A percentile compares a stretch with the other conserved stretches of the same genome.
Conservation (phyloP, 2,888 invertebrate species). For the Molanna angustata region DNA sequence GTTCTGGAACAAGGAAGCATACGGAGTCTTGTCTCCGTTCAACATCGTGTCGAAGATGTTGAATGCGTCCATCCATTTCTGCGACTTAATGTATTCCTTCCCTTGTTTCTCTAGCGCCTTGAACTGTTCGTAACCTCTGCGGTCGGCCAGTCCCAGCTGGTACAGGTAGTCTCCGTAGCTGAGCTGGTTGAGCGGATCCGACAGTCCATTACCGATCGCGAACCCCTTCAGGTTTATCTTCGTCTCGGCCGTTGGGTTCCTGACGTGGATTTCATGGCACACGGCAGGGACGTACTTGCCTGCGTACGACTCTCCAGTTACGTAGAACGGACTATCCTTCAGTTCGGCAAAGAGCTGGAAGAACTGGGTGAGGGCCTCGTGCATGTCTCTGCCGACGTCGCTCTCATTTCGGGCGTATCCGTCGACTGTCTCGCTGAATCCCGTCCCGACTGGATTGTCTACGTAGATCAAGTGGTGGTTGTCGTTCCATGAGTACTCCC, state of each 20-base stretch:
- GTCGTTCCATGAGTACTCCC: slow-evolving; percentile 77
- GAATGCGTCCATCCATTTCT: slow-evolving; percentile 19
- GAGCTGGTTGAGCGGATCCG: slow-evolving; percentile 75
- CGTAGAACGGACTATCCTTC: slow-evolving; percentile 73
- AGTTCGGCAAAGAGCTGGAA: slow-evolving; percentile 79
- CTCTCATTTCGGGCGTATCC: slow-evolving; percentile 80
- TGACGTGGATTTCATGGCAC: slow-evolving; percentile 70
- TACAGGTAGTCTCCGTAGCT: slow-evolving; percentile 77
- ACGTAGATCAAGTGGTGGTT: slow-evolving; percentile 82
- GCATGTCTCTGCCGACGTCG: slow-evolving; percentile 77
- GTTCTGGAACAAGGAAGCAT: slow-evolving; percentile 65
- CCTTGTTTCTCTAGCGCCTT: slow-evolving; percentile 16
- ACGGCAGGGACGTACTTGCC: slow-evolving; percentile 78
- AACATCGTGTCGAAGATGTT: slow-evolving; percentile 11
- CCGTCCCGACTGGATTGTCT: slow-evolving; percentile 91
- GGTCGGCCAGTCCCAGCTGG: slow-evolving; percentile 39
- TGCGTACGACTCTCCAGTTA: slow-evolving; percentile 88
- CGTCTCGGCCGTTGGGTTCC: slow-evolving; percentile 59
- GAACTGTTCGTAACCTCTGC: slow-evolving; percentile 15
- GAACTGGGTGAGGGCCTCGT: slow-evolving; percentile 75
- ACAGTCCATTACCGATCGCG: slow-evolving; percentile 66
- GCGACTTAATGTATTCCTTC: slow-evolving; percentile 13
- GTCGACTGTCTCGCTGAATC: slow-evolving; percentile 83
- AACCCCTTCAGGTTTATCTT: slow-evolving; percentile 71
- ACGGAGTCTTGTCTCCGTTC: slow-evolving; percentile 62